A percentile compares a stretch with the other conserved stretches of the same genome.
Conservation (phyloP, 2,797 vertebrate species). For the Pseudomugil gertrudae region DNA sequence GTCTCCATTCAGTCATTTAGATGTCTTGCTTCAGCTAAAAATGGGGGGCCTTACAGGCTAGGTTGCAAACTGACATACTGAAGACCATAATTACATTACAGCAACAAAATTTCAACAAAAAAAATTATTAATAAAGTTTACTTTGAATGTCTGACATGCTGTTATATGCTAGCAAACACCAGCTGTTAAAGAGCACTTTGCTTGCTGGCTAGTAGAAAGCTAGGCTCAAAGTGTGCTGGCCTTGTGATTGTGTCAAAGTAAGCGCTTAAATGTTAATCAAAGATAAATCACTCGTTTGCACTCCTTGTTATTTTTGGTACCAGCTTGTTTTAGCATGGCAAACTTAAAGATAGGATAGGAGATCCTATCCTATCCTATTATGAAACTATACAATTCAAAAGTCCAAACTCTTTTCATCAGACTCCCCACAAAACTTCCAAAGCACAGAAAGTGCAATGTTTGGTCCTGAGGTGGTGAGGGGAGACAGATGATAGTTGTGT, state of each 20-base stretch:
- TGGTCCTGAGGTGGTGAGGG: too few relatives aligned
- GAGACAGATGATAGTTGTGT: too few relatives aligned
- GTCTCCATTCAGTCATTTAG: slow-evolving; percentile 8
- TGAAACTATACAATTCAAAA: too few relatives aligned
- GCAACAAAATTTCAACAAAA: not conserved
- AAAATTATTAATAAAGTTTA: not conserved
- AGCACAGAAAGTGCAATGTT: too few relatives aligned
- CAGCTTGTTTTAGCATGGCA: too few relatives aligned
- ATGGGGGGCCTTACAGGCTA: not conserved
- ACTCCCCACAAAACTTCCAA: too few relatives aligned
- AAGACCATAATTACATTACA: slow-evolving; percentile 1
- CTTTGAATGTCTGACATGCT: not conserved
- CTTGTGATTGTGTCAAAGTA: not conserved
- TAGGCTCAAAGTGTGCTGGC: not conserved
- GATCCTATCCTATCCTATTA: too few relatives aligned
- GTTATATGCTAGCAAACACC: not conserved
- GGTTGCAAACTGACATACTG: slow-evolving; percentile 11
- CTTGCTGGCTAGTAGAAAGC: too few relatives aligned
- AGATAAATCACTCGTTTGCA: not conserved
- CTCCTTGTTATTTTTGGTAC: not conserved
- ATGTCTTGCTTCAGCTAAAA: not conserved
- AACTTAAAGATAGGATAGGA: too few relatives aligned
- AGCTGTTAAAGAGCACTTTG: not conserved
- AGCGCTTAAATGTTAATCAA: not conserved
- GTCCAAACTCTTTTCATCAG: too few relatives aligned